A percentile compares a stretch with the other conserved stretches of the same genome.
phyloP scores from a whole-genome alignment of 2,888 invertebrate genomes.

The Leptinotarsa peninsularis region DNA sequence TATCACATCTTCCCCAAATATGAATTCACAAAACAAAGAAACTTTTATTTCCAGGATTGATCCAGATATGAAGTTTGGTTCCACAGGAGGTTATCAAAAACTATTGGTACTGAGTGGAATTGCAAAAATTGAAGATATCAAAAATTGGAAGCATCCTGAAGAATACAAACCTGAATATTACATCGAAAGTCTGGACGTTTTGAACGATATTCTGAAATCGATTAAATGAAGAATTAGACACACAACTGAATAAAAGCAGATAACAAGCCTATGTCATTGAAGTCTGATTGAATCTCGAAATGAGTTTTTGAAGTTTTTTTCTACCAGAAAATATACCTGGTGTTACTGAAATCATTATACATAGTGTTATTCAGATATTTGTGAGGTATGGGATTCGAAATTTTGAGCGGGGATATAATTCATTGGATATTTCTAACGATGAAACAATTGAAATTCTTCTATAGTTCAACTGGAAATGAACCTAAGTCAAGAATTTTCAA shows the following conservation, averaged over 20 bases:
- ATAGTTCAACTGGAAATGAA: too few relatives aligned
- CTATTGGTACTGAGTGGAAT: constrained; percentile 79
- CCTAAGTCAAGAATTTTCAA: too few relatives aligned
- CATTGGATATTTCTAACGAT: too few relatives aligned
- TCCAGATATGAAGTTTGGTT: constrained; percentile 81
- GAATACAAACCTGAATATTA: constrained; percentile 69
- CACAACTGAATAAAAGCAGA: background rate
- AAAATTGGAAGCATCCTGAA: constrained; percentile 62
- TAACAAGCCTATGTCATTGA: background rate
- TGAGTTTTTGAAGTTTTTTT: too few relatives aligned
- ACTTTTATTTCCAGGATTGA: constrained; percentile 30
- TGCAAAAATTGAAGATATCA: constrained; percentile 44
- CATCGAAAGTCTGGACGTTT: constrained; percentile 56
- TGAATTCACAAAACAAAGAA: background rate
- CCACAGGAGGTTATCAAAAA: constrained; percentile 77
- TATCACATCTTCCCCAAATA: background rate
- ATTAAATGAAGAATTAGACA: background rate
- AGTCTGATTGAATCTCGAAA: too few relatives aligned
- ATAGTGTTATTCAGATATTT: too few relatives aligned
- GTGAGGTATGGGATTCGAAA: too few relatives aligned
- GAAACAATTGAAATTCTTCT: too few relatives aligned
- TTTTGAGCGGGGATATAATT: too few relatives aligned
- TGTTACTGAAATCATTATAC: too few relatives aligned
- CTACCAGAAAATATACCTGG: too few relatives aligned
- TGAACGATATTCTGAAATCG: constrained; percentile 38